A percentile compares a stretch with the other conserved stretches of the same genome.
These are phyloP conservation scores for Mesopsocus fuscifrons DNA, from an alignment of 2,888 invertebrate species.

Conservation along the genomic window DNA sequence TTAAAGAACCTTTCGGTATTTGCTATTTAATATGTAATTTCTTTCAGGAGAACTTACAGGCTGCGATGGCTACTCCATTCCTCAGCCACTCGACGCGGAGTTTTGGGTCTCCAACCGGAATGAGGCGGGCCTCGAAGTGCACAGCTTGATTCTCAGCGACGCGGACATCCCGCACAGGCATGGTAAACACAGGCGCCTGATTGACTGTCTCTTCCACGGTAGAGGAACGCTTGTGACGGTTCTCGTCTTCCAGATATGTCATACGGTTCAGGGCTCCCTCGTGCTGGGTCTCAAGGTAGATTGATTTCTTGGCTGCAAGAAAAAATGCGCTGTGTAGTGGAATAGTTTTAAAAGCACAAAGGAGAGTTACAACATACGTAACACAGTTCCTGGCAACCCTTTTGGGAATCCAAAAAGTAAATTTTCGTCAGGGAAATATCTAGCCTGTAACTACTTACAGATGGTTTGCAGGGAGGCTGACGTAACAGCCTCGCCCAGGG, in stretches of 20 bases:
- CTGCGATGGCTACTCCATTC: constrained; percentile 79
- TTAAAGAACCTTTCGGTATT: neutral
- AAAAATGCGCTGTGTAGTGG: constrained; percentile 10
- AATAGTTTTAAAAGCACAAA: no score
- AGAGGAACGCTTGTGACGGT: constrained; percentile 51
- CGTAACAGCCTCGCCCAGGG: constrained; percentile 81
- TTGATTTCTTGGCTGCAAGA: constrained; percentile 45
- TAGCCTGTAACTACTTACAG: constrained; percentile 29
- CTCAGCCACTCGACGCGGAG: constrained; percentile 86
- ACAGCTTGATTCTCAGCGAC: constrained; percentile 83
- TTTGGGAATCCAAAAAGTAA: constrained; percentile 6
- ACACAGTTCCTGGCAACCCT: no score
- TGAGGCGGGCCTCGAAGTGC: constrained; percentile 83
- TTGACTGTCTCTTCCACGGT: constrained; percentile 59
- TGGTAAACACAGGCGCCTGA: constrained; percentile 82
- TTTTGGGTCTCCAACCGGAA: constrained; percentile 84
- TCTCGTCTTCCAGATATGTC: constrained; percentile 61
- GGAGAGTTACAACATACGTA: no score
- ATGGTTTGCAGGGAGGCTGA: constrained; percentile 72
- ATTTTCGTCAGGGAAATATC: neutral
- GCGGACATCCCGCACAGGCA: constrained; percentile 70
- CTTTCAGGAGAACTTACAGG: constrained; percentile 61
- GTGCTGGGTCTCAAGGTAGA: constrained; percentile 73
- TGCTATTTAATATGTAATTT: neutral
- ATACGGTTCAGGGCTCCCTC: constrained; percentile 67